Base-by-base conservation (phyloP, 2,797 vertebrate species). In the Botia kubotai region DNA sequence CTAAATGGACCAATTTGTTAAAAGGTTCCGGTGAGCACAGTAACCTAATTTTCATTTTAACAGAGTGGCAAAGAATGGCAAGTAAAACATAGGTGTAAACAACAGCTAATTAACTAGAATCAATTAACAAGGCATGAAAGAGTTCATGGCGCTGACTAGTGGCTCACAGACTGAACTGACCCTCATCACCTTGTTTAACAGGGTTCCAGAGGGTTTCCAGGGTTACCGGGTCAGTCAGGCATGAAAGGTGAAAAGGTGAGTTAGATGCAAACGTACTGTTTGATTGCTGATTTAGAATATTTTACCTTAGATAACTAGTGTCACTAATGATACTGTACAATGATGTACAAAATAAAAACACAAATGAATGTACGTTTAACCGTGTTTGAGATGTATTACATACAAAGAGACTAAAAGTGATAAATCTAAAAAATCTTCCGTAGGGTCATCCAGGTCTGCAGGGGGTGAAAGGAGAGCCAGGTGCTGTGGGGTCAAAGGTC, bases 191-290 rank as follows among this genome's bases (percentile, higher is more conserved):
- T 79, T 73, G n/a, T 80, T 88, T 26, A 77, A 95, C 96, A 97
- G 98, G 16, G 89, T 3, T 23, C 92, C 17, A 93, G 97, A 91
- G 98, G 98, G 43, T 98, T 99, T 86, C 97, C 97, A 77, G 98
- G 98, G 86, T 95, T 96, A 84, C 97, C 97, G 62, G 98, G 98
- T 87, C 94, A 93, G 23, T 95, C 96, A 84, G 98, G 98, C 85
- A 89, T 96, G 77, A 98, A 97, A 88, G 98, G 98, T 80, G 94
- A 93, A 80, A 94, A 94, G 90, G 98, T 99, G 90, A 93, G 95
- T 86, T 65, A 43, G n/a, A 60, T 55, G 0, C 14, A 1, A 21
- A 33, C n/a, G 19, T 65, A 6, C 39, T 58, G 26, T 57, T 12
- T 43, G 12, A 60, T 60, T 33, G 21, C 13, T 52, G 8, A 43